Evolutionary conservation across 2,113 vertebrate species (phyloP).

Genomic region (Nannospalax galili): DNA sequence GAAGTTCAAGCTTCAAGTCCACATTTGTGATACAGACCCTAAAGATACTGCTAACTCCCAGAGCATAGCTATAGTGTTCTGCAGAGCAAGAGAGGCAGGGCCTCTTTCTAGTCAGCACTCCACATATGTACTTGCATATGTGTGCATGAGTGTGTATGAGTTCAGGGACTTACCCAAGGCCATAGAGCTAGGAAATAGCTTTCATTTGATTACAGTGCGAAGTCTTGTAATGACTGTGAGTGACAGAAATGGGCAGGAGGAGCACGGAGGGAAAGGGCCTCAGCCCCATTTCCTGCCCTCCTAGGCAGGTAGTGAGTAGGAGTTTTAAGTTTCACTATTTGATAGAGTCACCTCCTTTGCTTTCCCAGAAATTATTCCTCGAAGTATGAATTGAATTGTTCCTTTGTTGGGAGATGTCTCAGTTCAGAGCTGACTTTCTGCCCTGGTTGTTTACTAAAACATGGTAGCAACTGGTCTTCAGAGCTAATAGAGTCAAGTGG

Average conservation of each 20-base stretch:
- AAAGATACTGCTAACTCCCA: not conserved
- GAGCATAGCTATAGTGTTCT: not conserved
- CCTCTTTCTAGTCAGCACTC: not conserved
- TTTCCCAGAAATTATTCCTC: conserved; percentile 76
- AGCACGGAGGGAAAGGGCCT: conserved; percentile 44
- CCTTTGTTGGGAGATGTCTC: conserved; percentile 38
- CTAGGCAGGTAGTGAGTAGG: conserved; percentile 51
- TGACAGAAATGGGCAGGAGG: conserved; percentile 7
- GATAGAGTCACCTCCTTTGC: conserved; percentile 64
- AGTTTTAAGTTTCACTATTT: conserved; percentile 68
- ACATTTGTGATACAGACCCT: not conserved
- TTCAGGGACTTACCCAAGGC: conserved; percentile 65
- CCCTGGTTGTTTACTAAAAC: conserved; percentile 61
- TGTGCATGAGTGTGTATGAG: not conserved
- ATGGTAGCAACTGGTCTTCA: not conserved
- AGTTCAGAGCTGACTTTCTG: conserved; percentile 56
- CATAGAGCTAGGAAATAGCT: conserved; percentile 52
- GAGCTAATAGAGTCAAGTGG: not conserved
- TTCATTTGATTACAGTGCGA: conserved; percentile 56
- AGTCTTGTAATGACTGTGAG: conserved; percentile 61
- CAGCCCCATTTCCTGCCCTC: conserved; percentile 53
- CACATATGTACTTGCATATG: not conserved
- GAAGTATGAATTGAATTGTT: conserved; percentile 70
- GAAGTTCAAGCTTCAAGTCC: not conserved
- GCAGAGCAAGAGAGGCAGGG: not conserved